These are phyloP conservation scores for Crocallis elinguaria DNA, from an alignment of 2,888 invertebrate species.

Conservation along the genomic window DNA sequence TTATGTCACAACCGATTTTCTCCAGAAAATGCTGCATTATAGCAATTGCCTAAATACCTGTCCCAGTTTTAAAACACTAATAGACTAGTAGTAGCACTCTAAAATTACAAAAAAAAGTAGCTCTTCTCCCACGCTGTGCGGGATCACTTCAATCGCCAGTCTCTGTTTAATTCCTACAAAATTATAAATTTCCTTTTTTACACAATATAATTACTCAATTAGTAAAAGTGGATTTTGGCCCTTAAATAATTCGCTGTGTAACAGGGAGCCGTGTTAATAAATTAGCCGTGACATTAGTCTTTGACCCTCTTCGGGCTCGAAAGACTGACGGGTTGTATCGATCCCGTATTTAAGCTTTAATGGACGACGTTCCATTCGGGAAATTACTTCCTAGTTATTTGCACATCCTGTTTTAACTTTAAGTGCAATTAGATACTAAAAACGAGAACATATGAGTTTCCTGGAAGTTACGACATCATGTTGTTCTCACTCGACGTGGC, in stretches of 20 bases:
- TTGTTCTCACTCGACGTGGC: no score
- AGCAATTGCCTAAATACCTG: no score
- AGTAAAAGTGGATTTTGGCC: conserved; percentile 44
- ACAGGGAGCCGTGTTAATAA: conserved; percentile 55
- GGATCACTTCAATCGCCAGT: neutral
- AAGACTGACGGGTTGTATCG: conserved; percentile 54
- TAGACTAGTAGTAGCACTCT: neutral
- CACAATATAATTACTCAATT: conserved; percentile 43
- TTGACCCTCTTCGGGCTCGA: conserved; percentile 60
- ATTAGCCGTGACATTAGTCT: conserved; percentile 59
- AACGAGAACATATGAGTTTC: neutral
- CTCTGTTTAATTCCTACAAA: neutral
- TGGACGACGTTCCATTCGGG: conserved; percentile 26
- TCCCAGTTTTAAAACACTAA: no score
- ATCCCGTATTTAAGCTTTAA: conserved; percentile 37
- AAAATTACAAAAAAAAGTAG: neutral
- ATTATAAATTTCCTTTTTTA: conserved; percentile 9
- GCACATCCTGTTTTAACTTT: conserved; percentile 11
- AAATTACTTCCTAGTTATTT: conserved; percentile 23
- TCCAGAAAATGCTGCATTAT: no score
- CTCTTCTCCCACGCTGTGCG: neutral
- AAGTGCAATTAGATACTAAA: neutral
- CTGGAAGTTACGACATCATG: no score
- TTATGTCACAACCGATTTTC: no score
- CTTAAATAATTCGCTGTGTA: conserved; percentile 50